Conservation (phyloP, 1,140 invertebrate genomes). For the Calephelis virginiensis region DNA sequence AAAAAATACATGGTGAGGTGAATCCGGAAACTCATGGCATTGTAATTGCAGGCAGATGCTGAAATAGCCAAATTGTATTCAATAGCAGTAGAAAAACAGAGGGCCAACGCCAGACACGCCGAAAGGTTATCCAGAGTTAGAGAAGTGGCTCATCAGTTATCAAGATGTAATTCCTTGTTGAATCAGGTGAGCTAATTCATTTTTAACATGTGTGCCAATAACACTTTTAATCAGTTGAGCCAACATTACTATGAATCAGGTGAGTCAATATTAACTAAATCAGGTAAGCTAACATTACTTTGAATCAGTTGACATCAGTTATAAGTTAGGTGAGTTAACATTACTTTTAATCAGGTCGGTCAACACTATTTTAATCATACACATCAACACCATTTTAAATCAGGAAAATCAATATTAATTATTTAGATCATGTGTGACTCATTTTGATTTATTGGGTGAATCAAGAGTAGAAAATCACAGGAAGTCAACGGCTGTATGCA, state of each 20-base stretch:
- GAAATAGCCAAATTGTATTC: conserved; percentile 85
- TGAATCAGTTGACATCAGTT: not conserved
- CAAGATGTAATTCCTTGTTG: conserved; percentile 88
- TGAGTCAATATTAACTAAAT: not conserved
- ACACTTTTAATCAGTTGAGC: not conserved
- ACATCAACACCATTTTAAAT: too few species aligned
- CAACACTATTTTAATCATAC: too few species aligned
- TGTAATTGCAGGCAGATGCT: conserved; percentile 81
- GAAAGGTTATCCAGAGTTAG: conserved; percentile 91
- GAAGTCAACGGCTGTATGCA: too few species aligned
- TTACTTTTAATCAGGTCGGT: not conserved
- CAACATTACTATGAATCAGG: not conserved
- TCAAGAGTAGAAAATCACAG: too few species aligned
- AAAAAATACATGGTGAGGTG: too few species aligned
- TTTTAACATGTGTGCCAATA: not conserved
- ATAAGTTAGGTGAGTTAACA: not conserved
- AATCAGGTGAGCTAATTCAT: conserved; percentile 73
- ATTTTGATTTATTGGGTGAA: too few species aligned
- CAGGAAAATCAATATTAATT: too few species aligned
- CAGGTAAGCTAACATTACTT: not conserved
- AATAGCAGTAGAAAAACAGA: conserved; percentile 88
- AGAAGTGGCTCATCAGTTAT: conserved; percentile 82
- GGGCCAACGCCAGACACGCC: conserved; percentile 89
- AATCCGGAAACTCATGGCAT: too few species aligned
- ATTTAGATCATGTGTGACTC: too few species aligned